Conservation (phyloP, 1,140 invertebrate genomes). For the Sminthurides bifidus region DNA sequence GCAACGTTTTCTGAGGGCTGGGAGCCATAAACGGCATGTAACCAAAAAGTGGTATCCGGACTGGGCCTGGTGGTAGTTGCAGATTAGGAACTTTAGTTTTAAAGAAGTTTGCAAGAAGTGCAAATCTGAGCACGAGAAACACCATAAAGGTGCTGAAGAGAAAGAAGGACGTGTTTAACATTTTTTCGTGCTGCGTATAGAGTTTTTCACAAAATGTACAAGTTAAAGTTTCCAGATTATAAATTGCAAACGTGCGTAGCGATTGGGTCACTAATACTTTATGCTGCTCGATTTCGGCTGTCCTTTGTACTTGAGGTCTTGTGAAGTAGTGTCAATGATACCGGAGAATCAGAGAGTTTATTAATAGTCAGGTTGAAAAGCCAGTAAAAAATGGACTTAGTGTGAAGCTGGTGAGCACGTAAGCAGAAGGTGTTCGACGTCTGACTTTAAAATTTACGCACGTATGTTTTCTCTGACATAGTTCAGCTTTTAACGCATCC, state of each 20-base stretch:
- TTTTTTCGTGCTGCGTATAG: neutral
- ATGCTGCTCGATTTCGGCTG: too few species aligned
- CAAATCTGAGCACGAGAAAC: neutral
- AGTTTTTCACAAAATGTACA: neutral
- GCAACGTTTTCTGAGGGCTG: constrained; percentile 19
- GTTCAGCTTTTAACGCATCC: too few species aligned
- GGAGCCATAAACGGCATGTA: constrained; percentile 28
- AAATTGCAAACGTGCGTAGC: neutral
- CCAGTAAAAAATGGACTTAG: too few species aligned
- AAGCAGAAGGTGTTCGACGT: too few species aligned
- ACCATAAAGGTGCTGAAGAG: neutral
- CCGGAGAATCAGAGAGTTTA: too few species aligned
- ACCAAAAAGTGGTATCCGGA: constrained; percentile 22
- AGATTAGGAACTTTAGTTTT: neutral
- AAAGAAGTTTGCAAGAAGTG: neutral
- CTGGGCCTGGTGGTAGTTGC: constrained; percentile 23
- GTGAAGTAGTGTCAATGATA: too few species aligned
- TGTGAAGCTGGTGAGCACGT: too few species aligned
- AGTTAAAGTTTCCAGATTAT: neutral
- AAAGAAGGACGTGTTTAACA: neutral
- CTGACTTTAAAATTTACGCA: too few species aligned
- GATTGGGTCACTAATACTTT: too few species aligned
- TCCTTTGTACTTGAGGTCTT: too few species aligned
- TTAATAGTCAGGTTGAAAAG: too few species aligned
- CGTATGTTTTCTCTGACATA: too few species aligned